A percentile compares a stretch with the other conserved stretches of the same genome.
Evolutionary conservation across 2,113 vertebrate species (phyloP).

Genomic region (Triplophysa dalaica): DNA sequence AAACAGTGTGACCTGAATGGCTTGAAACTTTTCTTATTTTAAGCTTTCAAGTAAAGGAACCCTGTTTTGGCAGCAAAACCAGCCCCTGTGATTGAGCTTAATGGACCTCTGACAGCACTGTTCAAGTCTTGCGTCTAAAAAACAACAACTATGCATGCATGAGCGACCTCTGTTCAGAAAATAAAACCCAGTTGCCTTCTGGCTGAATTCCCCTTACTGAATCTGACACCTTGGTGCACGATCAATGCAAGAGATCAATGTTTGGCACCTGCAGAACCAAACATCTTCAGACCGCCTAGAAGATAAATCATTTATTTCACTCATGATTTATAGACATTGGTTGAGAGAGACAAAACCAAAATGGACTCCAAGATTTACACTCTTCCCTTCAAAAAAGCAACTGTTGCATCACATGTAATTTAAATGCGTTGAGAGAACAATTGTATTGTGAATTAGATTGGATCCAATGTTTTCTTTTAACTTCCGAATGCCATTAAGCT

Average conservation of each 20-base stretch:
- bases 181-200: background rate
- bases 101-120: background rate
- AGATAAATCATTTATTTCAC: conserved; percentile 68
- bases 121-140: background rate
- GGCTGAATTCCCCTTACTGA: conserved; percentile 47
- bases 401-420: background rate
- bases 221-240: conserved; percentile 60
- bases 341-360: conserved; percentile 57
- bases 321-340: conserved; percentile 62
- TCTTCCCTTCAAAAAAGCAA: background rate
- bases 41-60: background rate
- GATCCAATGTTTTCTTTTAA: conserved; percentile 30
- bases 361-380: conserved; percentile 19
- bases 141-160: background rate
- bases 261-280: conserved; percentile 59
- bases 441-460: background rate
- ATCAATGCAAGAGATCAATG: conserved; percentile 67
- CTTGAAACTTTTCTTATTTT: background rate
- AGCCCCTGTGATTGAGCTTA: background rate
- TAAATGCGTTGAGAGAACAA: background rate
- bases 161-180: background rate
- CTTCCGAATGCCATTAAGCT: conserved; percentile 12
- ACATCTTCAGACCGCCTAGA: conserved; percentile 62
- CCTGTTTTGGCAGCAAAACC: conserved; percentile 8
- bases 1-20: background rate